Evolutionary conservation across 2,888 invertebrate genomes (phyloP).

Genomic region (Trachelus iudaicus): DNA sequence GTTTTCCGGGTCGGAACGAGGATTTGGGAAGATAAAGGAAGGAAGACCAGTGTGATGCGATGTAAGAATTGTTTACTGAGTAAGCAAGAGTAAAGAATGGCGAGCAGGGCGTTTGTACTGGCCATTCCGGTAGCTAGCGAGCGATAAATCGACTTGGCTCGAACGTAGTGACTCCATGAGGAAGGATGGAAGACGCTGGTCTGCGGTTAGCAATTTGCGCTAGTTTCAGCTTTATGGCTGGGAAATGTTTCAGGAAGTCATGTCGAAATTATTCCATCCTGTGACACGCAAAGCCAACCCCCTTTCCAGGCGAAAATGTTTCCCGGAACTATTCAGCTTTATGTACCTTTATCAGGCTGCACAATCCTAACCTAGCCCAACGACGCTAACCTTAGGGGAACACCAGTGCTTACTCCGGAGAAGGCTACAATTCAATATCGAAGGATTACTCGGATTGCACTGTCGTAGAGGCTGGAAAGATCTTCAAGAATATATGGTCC

Average conservation of each 20-base stretch:
- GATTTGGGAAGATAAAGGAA: not conserved
- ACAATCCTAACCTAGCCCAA: not conserved
- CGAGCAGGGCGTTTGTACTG: not conserved
- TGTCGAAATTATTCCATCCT: not conserved
- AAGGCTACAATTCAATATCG: not conserved
- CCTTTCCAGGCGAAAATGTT: not conserved
- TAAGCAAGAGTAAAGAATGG: not conserved
- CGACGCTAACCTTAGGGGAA: not conserved
- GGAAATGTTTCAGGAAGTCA: conserved; percentile 4
- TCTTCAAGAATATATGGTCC: not conserved
- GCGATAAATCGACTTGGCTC: not conserved
- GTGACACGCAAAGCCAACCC: not conserved
- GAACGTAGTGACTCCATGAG: not conserved
- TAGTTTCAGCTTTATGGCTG: conserved; percentile 1
- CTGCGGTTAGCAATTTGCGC: not conserved
- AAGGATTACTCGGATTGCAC: not conserved
- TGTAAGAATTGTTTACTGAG: not conserved
- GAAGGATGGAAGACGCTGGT: not conserved
- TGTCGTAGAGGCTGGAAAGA: not conserved
- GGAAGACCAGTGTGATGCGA: not conserved
- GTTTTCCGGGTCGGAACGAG: not conserved
- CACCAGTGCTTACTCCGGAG: not conserved
- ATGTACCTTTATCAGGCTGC: not conserved
- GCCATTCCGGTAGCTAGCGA: not conserved
- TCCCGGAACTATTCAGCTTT: not conserved